These are phyloP conservation scores for Apoderus coryli DNA, from an alignment of 2,888 invertebrate species.

Conservation along the genomic window DNA sequence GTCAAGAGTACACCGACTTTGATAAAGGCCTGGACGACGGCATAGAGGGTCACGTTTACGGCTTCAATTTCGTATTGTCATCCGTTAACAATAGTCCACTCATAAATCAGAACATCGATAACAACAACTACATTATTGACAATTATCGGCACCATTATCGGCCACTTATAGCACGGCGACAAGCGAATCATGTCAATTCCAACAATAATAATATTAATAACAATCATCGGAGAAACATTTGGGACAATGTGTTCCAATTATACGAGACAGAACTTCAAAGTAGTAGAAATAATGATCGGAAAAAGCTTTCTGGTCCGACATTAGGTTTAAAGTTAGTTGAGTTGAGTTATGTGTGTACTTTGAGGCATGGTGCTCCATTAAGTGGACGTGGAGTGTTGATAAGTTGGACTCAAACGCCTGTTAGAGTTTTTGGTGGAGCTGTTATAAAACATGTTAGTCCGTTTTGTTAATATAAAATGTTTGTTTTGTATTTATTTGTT, in stretches of 20 bases:
- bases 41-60: slow-evolving; percentile 52
- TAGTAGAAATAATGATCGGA: slow-evolving; percentile 9
- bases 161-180: not conserved
- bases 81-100: not conserved
- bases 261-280: not conserved
- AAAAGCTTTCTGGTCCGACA: slow-evolving; percentile 18
- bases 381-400: slow-evolving; percentile 37
- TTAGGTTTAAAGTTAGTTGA: slow-evolving; percentile 35
- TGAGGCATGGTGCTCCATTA: slow-evolving; percentile 36
- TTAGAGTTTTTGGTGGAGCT: slow-evolving; percentile 52
- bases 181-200: not conserved
- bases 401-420: slow-evolving; percentile 51
- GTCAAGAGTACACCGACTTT: slow-evolving; percentile 52
- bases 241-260: slow-evolving; percentile 1
- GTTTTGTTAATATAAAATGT: slow-evolving; percentile 36
- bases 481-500: too few species aligned
- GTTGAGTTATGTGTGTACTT: slow-evolving; percentile 33
- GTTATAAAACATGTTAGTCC: slow-evolving; percentile 42
- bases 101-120: not conserved
- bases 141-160: slow-evolving; percentile 4
- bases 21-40: slow-evolving; percentile 50
- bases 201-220: too few species aligned
- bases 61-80: slow-evolving; percentile 47
- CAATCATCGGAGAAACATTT: too few species aligned
- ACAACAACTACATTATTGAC: not conserved